Conservation (phyloP, 2,113 vertebrate species). For the Nycticorax nycticorax region DNA sequence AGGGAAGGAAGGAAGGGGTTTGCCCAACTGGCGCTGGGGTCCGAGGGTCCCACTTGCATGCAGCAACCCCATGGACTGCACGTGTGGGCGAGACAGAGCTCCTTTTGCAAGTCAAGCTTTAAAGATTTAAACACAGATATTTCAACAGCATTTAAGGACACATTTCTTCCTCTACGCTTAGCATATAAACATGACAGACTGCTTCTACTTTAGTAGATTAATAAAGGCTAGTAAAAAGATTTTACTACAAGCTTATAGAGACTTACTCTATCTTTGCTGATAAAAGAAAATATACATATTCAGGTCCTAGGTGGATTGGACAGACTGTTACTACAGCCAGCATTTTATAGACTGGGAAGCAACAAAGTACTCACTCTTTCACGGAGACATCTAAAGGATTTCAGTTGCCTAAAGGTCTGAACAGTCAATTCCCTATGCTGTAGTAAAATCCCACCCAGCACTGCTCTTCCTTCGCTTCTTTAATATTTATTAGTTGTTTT, state of each 20-base stretch:
- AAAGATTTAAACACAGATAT: neutral
- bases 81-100: accelerated
- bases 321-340: neutral
- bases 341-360: neutral
- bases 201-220: neutral
- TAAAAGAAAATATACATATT: accelerated
- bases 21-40: accelerated
- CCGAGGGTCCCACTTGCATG: neutral
- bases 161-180: neutral
- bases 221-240: neutral
- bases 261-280: neutral
- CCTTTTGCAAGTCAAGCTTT: neutral
- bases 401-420: neutral
- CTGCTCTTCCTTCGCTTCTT: neutral
- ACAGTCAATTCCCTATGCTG: accelerated
- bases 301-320: neutral
- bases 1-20: no score
- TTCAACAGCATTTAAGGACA: neutral
- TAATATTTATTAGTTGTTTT: neutral
- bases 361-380: neutral
- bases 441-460: neutral
- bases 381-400: neutral
- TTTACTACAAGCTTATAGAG: neutral
- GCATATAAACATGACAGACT: neutral
- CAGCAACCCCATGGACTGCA: accelerated